Conservation (phyloP, 2,113 vertebrate genomes). For the Onychorhynchus coronatus region DNA sequence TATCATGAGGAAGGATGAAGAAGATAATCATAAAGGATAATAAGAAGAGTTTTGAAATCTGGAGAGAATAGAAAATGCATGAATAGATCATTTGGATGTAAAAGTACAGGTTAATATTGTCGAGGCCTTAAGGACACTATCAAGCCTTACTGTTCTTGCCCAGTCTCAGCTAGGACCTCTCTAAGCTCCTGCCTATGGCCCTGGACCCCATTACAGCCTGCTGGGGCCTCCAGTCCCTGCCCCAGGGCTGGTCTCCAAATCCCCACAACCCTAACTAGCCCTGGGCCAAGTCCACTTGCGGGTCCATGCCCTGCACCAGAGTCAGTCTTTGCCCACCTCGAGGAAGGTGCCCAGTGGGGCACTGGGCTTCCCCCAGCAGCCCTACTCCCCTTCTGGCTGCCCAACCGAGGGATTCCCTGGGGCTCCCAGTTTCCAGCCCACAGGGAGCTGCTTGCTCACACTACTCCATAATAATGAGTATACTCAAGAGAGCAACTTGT, state of each 20-base stretch:
- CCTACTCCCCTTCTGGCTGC: not conserved
- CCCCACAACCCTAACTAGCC: not conserved
- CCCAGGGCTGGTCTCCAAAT: not conserved
- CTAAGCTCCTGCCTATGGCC: too few species aligned
- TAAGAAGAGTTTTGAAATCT: not conserved
- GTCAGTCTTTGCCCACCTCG: not conserved
- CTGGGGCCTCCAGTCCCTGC: not conserved
- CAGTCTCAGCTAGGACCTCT: not conserved
- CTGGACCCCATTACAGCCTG: accelerated
- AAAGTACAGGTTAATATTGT: not conserved
- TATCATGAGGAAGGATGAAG: not conserved
- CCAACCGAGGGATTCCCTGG: not conserved
- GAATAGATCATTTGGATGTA: not conserved
- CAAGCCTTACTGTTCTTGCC: not conserved
- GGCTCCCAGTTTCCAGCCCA: not conserved
- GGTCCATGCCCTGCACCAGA: accelerated
- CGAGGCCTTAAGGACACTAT: not conserved
- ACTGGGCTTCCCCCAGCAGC: not conserved
- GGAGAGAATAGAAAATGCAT: not conserved
- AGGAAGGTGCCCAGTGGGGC: accelerated
- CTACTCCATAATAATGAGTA: not conserved
- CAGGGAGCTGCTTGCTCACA: not conserved
- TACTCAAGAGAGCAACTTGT: not conserved
- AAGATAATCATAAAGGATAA: not conserved
- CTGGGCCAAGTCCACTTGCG: accelerated